These are phyloP conservation scores for Maniola hyperantus DNA, from an alignment of 2,888 invertebrate species.

Conservation along the genomic window DNA sequence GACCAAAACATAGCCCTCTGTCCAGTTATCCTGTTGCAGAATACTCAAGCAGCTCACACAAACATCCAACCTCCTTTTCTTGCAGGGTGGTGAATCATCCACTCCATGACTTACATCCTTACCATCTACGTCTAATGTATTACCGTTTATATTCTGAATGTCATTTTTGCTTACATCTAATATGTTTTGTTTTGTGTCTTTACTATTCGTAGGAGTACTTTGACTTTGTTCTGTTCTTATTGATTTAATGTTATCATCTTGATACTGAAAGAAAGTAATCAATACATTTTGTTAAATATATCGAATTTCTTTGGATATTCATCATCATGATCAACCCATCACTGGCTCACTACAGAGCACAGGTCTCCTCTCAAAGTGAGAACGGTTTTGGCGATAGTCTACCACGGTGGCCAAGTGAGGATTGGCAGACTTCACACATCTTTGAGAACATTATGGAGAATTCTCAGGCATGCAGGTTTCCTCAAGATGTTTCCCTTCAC, in stretches of 20 bases:
- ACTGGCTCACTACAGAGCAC: no score
- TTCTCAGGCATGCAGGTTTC: no score
- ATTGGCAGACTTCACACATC: no score
- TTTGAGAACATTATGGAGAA: no score
- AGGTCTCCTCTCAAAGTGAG: no score
- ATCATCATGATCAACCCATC: no score
- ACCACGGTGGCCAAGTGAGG: no score
- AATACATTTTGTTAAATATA: not conserved
- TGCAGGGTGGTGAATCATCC: conserved; percentile 51
- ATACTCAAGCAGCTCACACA: conserved; percentile 89
- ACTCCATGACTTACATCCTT: conserved; percentile 4
- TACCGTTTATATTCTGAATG: conserved; percentile 25
- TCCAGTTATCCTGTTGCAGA: conserved; percentile 84
- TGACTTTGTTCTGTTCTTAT: not conserved
- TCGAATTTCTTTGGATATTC: no score
- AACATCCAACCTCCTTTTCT: conserved; percentile 73
- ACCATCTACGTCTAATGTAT: conserved; percentile 31
- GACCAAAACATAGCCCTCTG: conserved; percentile 74
- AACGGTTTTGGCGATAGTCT: no score
- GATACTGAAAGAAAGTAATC: conserved; percentile 25
- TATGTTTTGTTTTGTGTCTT: not conserved
- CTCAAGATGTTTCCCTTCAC: no score
- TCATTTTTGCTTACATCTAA: conserved; percentile 12
- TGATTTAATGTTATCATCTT: conserved; percentile 27
- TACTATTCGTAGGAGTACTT: not conserved